These are phyloP conservation scores for Dasyornis broadbenti DNA, from an alignment of 2,113 vertebrate genomes.

Conservation along the genomic window DNA sequence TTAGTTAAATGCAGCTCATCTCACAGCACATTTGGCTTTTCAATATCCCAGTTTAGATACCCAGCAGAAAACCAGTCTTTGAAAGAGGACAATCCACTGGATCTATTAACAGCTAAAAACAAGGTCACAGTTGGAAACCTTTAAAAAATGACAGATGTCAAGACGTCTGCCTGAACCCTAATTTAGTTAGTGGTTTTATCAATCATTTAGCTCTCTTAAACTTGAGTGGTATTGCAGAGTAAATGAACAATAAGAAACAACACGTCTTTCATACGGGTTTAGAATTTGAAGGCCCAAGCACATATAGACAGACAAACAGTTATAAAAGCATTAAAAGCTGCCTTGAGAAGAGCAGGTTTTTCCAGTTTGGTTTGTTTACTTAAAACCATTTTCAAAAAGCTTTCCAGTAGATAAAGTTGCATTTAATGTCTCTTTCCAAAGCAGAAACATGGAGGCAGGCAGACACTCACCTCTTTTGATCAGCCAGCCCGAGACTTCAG, in stretches of 20 bases:
- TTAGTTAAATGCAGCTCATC: not conserved
- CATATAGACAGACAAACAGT: not conserved
- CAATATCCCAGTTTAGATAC: not conserved
- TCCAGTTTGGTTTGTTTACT: not conserved
- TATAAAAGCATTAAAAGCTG: not conserved
- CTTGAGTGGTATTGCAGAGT: not conserved
- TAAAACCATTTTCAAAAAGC: constrained; percentile 28
- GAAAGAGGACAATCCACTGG: not conserved
- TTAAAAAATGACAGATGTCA: not conserved
- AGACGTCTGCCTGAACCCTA: not conserved
- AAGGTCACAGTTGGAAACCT: not conserved
- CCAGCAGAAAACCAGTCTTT: not conserved
- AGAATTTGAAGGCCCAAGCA: not conserved
- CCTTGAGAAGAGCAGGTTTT: not conserved
- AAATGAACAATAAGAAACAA: not conserved
- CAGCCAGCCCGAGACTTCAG: constrained; percentile 32
- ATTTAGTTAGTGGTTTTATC: not conserved
- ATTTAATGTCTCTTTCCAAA: constrained; percentile 2
- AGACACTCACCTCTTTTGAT: constrained; percentile 37
- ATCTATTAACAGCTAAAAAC: not conserved
- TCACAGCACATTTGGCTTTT: not conserved
- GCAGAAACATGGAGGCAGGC: not conserved
- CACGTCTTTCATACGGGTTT: not conserved
- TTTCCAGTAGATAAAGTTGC: constrained; percentile 15
- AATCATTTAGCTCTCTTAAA: not conserved